Percentiles rank a stretch among this genome's conserved stretches.
These are phyloP conservation scores for Physocephala rufipes DNA, from an alignment of 2,888 invertebrate species.

Conservation along the genomic window DNA sequence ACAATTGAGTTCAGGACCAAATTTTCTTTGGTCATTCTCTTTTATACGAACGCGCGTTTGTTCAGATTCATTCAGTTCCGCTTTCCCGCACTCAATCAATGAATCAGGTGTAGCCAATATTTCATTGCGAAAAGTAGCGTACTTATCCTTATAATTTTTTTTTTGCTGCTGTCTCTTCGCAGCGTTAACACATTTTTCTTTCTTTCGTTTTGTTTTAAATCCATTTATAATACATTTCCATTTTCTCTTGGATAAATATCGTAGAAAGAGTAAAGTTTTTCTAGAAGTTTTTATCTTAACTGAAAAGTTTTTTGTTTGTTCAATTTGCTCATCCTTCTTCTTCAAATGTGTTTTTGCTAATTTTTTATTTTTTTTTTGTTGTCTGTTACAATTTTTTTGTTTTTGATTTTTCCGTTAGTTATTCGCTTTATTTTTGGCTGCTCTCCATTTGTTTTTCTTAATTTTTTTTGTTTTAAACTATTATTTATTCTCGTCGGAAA, in stretches of 20 bases:
- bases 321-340: background rate
- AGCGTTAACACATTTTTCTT: background rate
- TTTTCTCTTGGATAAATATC: constrained; percentile 5
- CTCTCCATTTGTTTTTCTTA: constrained; percentile 21
- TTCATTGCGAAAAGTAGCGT: background rate
- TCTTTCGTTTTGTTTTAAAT: background rate
- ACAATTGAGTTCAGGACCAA: background rate
- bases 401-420: background rate
- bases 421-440: constrained; percentile 44
- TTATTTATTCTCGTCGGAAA: too few species aligned
- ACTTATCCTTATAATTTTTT: background rate
- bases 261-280: constrained; percentile 23
- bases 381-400: background rate
- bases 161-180: background rate
- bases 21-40: constrained; percentile 19
- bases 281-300: constrained; percentile 34
- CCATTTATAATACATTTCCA: background rate
- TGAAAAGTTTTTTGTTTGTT: constrained; percentile 29
- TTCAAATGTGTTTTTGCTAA: constrained; percentile 48
- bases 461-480: too few species aligned
- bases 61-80: background rate
- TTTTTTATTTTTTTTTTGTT: constrained; percentile 41
- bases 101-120: too few species aligned
- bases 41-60: background rate
- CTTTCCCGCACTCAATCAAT: background rate